A percentile compares a stretch with the other conserved stretches of the same genome.
Evolutionary conservation across 2,113 vertebrate genomes (phyloP).

Genomic region (Columba janthina): DNA sequence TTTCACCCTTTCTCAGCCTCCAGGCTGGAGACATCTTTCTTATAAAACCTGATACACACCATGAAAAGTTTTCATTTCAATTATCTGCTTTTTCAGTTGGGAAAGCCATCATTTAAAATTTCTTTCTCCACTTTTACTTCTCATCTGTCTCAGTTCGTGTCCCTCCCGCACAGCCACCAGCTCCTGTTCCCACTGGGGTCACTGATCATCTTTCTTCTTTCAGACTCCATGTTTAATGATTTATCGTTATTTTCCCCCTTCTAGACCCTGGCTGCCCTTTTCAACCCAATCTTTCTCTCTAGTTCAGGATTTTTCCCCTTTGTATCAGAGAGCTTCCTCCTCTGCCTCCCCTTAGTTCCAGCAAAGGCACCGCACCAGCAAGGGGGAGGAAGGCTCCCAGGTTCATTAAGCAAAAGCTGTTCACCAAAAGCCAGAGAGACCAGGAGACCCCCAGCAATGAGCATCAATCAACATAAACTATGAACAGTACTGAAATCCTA

Average conservation of each 20-base stretch:
- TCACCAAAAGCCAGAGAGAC: background rate
- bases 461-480: background rate
- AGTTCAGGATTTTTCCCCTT: background rate
- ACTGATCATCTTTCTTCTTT: background rate
- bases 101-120: background rate
- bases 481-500: background rate
- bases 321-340: background rate
- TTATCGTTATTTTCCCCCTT: background rate
- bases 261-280: background rate
- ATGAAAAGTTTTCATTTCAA: background rate
- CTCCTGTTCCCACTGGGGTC: background rate
- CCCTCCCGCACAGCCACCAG: background rate
- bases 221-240: background rate
- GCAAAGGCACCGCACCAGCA: background rate
- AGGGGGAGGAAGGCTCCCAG: background rate
- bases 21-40: background rate
- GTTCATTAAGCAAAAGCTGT: background rate
- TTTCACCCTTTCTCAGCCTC: background rate
- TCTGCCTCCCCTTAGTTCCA: background rate
- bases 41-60: background rate
- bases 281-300: background rate
- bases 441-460: background rate
- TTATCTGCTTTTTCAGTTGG: background rate
- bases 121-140: background rate
- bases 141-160: background rate